phyloP scores from a whole-genome alignment of 2,113 vertebrate genomes.

The Spizaetus ornatus region DNA sequence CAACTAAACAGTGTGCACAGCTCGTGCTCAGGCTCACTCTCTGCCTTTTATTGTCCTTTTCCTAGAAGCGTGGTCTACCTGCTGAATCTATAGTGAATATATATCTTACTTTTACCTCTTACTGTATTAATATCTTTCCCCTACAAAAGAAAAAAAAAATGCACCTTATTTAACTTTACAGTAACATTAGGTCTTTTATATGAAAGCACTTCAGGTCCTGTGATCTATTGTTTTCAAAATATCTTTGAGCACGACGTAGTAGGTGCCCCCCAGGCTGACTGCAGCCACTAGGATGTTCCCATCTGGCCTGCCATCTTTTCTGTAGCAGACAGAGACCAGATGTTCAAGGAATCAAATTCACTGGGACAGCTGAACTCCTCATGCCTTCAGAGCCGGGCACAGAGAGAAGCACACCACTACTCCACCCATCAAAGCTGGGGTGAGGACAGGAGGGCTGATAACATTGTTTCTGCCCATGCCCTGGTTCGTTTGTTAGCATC shows the following conservation, averaged over 20 bases:
- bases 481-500: neutral
- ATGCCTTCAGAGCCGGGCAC: neutral
- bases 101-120: neutral
- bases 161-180: neutral
- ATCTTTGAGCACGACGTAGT: neutral
- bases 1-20: neutral
- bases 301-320: constrained; percentile 21
- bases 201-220: neutral
- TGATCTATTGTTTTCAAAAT: neutral
- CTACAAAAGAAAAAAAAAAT: neutral
- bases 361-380: neutral
- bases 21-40: neutral
- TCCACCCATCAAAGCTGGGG: neutral
- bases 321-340: constrained; percentile 10
- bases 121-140: neutral
- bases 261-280: neutral
- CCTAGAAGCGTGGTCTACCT: neutral
- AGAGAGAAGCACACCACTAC: neutral
- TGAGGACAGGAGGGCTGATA: neutral
- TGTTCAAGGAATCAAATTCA: constrained; percentile 25
- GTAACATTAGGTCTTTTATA: neutral
- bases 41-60: neutral
- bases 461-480: neutral
- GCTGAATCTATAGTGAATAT: neutral
- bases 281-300: neutral